Percentiles rank a stretch among this genome's conserved stretches.
Evolutionary conservation across 2,113 vertebrate species (phyloP).

Genomic region (Rhineura floridana): DNA sequence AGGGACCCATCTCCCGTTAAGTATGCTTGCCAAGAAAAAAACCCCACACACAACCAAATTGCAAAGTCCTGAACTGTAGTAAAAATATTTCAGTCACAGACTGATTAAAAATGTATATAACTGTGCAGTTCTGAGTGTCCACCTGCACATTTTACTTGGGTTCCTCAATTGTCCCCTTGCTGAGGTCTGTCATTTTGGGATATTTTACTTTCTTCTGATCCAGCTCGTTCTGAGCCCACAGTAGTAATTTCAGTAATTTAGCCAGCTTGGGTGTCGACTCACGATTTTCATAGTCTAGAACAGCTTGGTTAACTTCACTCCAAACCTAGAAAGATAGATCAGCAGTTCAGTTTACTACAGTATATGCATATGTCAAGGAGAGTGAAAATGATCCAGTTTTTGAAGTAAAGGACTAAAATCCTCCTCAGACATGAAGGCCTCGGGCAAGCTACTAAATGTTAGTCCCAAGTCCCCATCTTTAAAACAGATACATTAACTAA

Average conservation of each 20-base stretch:
- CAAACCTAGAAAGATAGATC: constrained; percentile 83
- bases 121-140: constrained; percentile 63
- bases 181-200: constrained; percentile 99
- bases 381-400: neutral
- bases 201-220: constrained; percentile 99
- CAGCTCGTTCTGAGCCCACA: constrained; percentile 99
- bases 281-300: constrained; percentile 91
- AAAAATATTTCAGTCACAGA: constrained; percentile 74
- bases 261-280: constrained; percentile 97
- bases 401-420: neutral
- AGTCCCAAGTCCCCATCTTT: neutral
- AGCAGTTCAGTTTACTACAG: neutral
- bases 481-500: neutral
- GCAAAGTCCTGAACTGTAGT: constrained; percentile 73
- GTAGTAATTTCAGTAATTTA: constrained; percentile 95
- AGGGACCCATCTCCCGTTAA: constrained; percentile 72
- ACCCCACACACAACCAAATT: constrained; percentile 60
- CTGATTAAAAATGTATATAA: constrained; percentile 68
- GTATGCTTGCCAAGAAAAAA: constrained; percentile 65
- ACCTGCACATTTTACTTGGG: constrained; percentile 85
- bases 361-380: neutral
- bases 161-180: constrained; percentile 97
- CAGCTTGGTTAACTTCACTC: constrained; percentile 98
- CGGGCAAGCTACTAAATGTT: neutral
- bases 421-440: neutral